Evolutionary conservation across 1,140 invertebrate genomes (phyloP).

Genomic region (Halesus radiatus): DNA sequence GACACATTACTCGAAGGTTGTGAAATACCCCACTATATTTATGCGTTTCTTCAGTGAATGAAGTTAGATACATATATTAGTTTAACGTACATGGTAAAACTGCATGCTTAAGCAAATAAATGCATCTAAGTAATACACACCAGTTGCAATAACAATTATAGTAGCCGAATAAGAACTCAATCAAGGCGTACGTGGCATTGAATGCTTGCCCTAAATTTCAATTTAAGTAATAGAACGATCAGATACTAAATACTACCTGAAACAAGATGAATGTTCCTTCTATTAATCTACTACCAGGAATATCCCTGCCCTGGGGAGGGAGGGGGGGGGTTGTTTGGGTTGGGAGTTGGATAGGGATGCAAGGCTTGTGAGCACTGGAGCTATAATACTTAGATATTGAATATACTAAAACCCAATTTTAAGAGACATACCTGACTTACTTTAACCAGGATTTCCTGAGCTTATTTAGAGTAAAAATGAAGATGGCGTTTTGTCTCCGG

Average conservation of each 20-base stretch:
- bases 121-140: too few species aligned
- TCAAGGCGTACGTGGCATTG: slow-evolving; percentile 2
- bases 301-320: not conserved
- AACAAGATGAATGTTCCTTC: slow-evolving; percentile 35
- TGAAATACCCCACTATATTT: too few species aligned
- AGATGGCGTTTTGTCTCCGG: too few species aligned
- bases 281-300: slow-evolving; percentile 41
- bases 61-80: too few species aligned
- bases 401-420: not conserved
- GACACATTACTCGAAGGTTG: too few species aligned
- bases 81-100: too few species aligned
- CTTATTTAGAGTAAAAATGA: too few species aligned
- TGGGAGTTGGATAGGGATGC: not conserved
- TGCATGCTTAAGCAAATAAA: too few species aligned
- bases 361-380: not conserved
- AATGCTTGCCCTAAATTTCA: slow-evolving; percentile 28
- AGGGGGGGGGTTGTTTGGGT: not conserved
- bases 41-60: too few species aligned
- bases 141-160: too few species aligned
- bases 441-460: too few species aligned
- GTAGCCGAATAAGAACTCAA: not conserved
- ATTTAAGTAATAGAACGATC: slow-evolving; percentile 33
- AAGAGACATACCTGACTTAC: too few species aligned
- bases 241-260: slow-evolving; percentile 16
- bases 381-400: not conserved